A percentile compares a stretch with the other conserved stretches of the same genome.
Evolutionary conservation across 2,888 invertebrate genomes (phyloP).

Genomic region (Tetragnatha montana): DNA sequence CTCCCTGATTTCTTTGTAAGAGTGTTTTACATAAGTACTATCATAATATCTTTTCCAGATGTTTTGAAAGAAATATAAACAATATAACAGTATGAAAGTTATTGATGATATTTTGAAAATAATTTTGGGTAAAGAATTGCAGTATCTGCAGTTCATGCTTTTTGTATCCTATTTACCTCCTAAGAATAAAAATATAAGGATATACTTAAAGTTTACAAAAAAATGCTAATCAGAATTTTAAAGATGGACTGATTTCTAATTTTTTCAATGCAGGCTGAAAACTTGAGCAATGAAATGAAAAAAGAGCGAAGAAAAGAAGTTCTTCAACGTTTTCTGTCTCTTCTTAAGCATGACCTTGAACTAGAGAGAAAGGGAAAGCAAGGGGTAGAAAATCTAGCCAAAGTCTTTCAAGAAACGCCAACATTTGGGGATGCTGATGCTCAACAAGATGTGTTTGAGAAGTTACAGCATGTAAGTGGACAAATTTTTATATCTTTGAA

Average conservation of each 20-base stretch:
- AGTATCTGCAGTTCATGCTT: no score
- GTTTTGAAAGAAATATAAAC: no score
- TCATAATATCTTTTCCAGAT: no score
- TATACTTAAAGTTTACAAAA: no score
- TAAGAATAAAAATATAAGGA: no score
- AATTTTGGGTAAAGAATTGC: no score
- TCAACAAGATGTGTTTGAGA: conserved; percentile 92
- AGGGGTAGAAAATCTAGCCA: conserved; percentile 89
- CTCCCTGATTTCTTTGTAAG: conserved; percentile 90
- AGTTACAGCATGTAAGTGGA: conserved; percentile 84
- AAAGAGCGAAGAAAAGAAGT: conserved; percentile 91
- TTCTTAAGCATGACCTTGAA: conserved; percentile 91
- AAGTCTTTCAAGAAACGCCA: conserved; percentile 89
- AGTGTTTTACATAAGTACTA: no score
- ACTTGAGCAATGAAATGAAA: conserved; percentile 94
- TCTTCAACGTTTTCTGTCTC: conserved; percentile 87
- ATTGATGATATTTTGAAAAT: no score
- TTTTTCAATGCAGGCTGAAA: conserved; percentile 83
- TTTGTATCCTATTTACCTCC: no score
- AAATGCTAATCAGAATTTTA: no score
- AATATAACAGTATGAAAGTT: no score
- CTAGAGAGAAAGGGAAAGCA: conserved; percentile 91
- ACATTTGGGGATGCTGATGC: conserved; percentile 91
- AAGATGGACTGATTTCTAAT: background rate
- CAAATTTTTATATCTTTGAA: background rate